A percentile compares a stretch with the other conserved stretches of the same genome.
Conservation (phyloP, 2,797 vertebrate genomes). For the Coendou prehensilis region DNA sequence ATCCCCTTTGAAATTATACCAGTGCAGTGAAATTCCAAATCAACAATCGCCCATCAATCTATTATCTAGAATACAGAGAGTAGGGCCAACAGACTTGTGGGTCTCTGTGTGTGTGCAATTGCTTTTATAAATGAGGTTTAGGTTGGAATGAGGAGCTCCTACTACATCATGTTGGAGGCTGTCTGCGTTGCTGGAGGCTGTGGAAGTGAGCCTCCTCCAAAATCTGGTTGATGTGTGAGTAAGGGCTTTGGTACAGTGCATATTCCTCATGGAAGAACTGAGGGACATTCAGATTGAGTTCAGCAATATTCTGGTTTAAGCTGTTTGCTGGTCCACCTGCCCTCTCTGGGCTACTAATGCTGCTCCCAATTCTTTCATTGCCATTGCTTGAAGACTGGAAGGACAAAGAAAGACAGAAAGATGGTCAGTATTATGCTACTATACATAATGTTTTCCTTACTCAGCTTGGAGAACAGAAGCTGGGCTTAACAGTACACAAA, state of each 20-base stretch:
- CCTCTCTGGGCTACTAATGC: constrained; percentile 92
- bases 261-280: constrained; percentile 89
- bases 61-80: constrained; percentile 87
- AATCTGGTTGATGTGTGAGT: constrained; percentile 95
- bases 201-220: constrained; percentile 96
- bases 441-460: not conserved
- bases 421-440: constrained; percentile 57
- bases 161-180: constrained; percentile 91
- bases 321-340: constrained; percentile 86
- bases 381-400: constrained; percentile 89
- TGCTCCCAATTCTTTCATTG: constrained; percentile 91
- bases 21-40: constrained; percentile 87
- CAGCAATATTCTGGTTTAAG: constrained; percentile 88
- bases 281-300: constrained; percentile 89
- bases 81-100: constrained; percentile 88
- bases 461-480: not conserved
- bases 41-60: constrained; percentile 86
- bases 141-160: constrained; percentile 84
- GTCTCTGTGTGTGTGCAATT: not conserved
- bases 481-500: not conserved
- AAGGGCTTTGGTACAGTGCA: constrained; percentile 89
- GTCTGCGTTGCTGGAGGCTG: constrained; percentile 93
- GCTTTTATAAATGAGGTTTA: constrained; percentile 85
- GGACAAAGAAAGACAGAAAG: constrained; percentile 80
- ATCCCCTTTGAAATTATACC: constrained; percentile 86